These are phyloP conservation scores for Blastobasis lacticolella DNA, from an alignment of 2,888 invertebrate species.

Conservation along the genomic window DNA sequence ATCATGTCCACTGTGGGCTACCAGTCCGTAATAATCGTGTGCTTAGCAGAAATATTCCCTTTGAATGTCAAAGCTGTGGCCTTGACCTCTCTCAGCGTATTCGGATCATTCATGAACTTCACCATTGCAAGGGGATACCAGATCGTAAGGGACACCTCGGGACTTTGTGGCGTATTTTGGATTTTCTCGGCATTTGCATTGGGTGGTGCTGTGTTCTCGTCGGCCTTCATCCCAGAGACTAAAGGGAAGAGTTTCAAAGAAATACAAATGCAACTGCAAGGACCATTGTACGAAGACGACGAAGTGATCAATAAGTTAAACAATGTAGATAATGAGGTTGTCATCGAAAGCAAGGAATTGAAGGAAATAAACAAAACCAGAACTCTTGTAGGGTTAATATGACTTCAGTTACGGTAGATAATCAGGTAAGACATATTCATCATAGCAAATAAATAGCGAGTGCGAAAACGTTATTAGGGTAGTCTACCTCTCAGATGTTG, in stretches of 20 bases:
- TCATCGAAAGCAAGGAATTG: too few relatives aligned
- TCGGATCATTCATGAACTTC: constrained; percentile 61
- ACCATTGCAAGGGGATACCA: constrained; percentile 65
- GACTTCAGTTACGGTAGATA: too few relatives aligned
- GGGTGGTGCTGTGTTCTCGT: constrained; percentile 60
- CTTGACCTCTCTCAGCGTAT: constrained; percentile 57
- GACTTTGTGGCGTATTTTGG: constrained; percentile 62
- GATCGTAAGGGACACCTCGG: constrained; percentile 54
- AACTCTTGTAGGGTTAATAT: too few relatives aligned
- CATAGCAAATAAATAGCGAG: too few relatives aligned
- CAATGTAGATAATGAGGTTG: not conserved
- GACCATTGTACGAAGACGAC: constrained; percentile 32
- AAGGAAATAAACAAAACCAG: too few relatives aligned
- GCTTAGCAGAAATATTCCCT: constrained; percentile 72
- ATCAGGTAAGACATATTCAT: too few relatives aligned
- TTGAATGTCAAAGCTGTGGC: constrained; percentile 71
- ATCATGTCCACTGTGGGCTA: constrained; percentile 52
- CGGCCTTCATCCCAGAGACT: constrained; percentile 70
- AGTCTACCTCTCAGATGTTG: too few relatives aligned
- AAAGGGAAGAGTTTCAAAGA: constrained; percentile 72
- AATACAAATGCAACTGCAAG: constrained; percentile 68
- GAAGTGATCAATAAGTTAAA: constrained; percentile 26
- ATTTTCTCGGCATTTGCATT: constrained; percentile 56
- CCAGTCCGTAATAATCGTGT: constrained; percentile 57
- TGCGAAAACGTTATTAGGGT: too few relatives aligned